A percentile compares a stretch with the other conserved stretches of the same genome.
phyloP scores from a whole-genome alignment of 1,140 invertebrate species.

The Grapholita molesta region DNA sequence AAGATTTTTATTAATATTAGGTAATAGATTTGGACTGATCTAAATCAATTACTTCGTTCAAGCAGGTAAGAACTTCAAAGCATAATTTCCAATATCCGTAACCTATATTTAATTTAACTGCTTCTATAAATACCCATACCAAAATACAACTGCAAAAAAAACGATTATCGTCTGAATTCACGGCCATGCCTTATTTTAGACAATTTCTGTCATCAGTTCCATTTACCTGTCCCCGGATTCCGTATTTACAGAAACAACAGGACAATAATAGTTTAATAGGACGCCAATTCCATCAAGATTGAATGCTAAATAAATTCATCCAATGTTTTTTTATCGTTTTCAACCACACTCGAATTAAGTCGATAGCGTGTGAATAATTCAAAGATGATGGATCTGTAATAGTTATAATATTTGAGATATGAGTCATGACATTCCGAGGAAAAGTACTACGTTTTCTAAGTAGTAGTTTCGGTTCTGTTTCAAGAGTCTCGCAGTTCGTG shows the following conservation, averaged over 20 bases:
- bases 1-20: no score
- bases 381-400: background rate
- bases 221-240: background rate
- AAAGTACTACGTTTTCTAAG: no score
- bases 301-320: conserved; percentile 6
- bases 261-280: background rate
- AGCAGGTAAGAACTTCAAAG: no score
- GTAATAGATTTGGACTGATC: no score
- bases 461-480: no score
- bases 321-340: background rate
- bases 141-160: background rate
- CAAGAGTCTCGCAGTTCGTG: no score
- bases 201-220: background rate
- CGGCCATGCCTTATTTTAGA: background rate
- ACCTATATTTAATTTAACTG: background rate
- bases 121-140: background rate
- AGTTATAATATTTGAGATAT: background rate
- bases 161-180: background rate
- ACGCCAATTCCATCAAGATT: background rate
- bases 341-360: background rate
- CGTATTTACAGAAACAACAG: background rate
- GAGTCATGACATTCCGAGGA: background rate
- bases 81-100: no score
- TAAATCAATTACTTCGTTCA: no score
- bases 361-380: background rate